A percentile compares a stretch with the other conserved stretches of the same genome.
Conservation (phyloP, 2,888 invertebrate genomes). For the Synanthedon myopaeformis region DNA sequence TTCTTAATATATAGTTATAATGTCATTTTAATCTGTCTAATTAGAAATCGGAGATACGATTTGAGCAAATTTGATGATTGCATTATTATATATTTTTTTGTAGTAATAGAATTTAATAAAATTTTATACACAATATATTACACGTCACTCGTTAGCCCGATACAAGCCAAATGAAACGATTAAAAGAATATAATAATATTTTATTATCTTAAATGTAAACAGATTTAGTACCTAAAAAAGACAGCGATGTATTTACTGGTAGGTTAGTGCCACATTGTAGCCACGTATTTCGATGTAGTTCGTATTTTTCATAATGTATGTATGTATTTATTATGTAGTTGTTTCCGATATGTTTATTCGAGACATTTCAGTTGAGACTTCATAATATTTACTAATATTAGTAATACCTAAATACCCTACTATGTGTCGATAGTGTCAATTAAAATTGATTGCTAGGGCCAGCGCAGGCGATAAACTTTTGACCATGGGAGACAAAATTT, state of each 20-base stretch:
- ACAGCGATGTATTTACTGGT: conserved; percentile 32
- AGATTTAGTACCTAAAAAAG: conserved; percentile 26
- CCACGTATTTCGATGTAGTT: conserved; percentile 2
- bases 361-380: conserved; percentile 12
- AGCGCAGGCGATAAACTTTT: too few relatives aligned
- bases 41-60: too few relatives aligned
- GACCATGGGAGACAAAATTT: too few relatives aligned
- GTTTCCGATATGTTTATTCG: conserved; percentile 15
- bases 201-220: conserved; percentile 23
- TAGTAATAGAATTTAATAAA: too few relatives aligned
- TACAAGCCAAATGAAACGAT: conserved; percentile 12
- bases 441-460: too few relatives aligned
- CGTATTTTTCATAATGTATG: too few relatives aligned
- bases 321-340: conserved; percentile 4
- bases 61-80: too few relatives aligned
- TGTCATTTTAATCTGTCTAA: too few relatives aligned
- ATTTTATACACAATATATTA: conserved; percentile 1
- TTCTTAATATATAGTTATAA: too few relatives aligned
- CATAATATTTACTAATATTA: background rate
- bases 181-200: conserved; percentile 7
- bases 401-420: too few relatives aligned
- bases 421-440: too few relatives aligned
- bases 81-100: too few relatives aligned
- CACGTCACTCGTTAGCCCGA: conserved; percentile 10
- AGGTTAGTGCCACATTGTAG: conserved; percentile 25